Evolutionary conservation across 2,113 vertebrate genomes (phyloP).

Genomic region (Lasiurus cinereus): DNA sequence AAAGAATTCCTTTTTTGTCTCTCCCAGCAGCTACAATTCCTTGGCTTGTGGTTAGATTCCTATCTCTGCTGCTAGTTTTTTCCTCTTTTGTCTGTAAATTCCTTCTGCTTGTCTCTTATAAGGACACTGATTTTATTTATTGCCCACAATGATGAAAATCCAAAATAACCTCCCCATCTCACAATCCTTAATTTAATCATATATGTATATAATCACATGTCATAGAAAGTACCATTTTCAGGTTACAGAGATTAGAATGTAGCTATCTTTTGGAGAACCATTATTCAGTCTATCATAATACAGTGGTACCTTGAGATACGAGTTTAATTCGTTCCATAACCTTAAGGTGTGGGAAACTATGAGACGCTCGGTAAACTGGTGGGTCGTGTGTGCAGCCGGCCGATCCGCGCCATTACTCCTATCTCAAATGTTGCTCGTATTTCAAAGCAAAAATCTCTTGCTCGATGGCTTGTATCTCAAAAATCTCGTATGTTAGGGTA

Average conservation of each 20-base stretch:
- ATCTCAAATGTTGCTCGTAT: no score
- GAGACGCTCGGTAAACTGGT: no score
- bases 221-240: not conserved
- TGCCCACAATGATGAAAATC: not conserved
- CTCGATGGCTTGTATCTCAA: no score
- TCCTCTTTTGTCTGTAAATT: not conserved
- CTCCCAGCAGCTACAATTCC: not conserved
- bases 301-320: no score
- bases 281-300: not conserved
- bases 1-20: not conserved
- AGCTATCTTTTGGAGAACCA: not conserved
- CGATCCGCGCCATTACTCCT: no score
- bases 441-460: no score
- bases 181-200: not conserved
- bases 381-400: no score
- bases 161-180: not conserved
- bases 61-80: not conserved
- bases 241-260: not conserved
- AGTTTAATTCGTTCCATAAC: no score
- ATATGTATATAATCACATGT: not conserved
- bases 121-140: not conserved
- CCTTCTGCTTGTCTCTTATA: not conserved
- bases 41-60: not conserved
- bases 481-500: no score
- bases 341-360: no score